phyloP scores from a whole-genome alignment of 2,888 invertebrate genomes.

The Barypeithes pellucidus region DNA sequence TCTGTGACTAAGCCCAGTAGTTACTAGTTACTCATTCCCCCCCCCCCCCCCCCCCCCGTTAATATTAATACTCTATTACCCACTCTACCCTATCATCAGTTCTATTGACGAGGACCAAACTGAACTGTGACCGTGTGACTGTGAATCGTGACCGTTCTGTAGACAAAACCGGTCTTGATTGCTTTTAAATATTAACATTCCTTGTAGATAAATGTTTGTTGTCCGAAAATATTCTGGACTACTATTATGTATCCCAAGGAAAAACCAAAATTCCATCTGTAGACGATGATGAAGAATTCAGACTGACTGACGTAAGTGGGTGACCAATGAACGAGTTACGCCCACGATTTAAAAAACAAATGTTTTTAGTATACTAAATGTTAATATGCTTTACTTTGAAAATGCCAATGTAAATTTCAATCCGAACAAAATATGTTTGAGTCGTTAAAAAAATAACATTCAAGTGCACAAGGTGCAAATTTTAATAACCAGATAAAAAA shows the following conservation, averaged over 20 bases:
- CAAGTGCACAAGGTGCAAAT: no score
- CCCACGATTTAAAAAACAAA: conserved; percentile 1
- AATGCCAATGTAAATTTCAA: conserved; percentile 5
- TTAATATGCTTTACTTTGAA: not conserved
- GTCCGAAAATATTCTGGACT: conserved; percentile 92
- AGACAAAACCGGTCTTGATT: conserved; percentile 7
- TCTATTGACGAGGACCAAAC: not conserved
- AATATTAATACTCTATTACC: no score
- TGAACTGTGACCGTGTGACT: not conserved
- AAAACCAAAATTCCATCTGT: conserved; percentile 96
- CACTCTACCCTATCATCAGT: not conserved
- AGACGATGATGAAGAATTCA: conserved; percentile 96
- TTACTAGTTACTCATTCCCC: no score
- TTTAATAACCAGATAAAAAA: no score
- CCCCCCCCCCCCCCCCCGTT: no score
- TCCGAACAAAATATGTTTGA: no score
- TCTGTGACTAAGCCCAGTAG: not conserved
- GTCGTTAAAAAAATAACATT: no score
- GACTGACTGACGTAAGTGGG: conserved; percentile 88
- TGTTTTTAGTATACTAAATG: not conserved
- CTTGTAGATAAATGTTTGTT: conserved; percentile 83
- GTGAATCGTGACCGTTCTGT: not conserved
- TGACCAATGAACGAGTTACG: not conserved
- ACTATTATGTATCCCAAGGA: conserved; percentile 97
- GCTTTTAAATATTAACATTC: conserved; percentile 25